phyloP scores from a whole-genome alignment of 2,888 invertebrate species.

The Euspilapteryx auroguttella region DNA sequence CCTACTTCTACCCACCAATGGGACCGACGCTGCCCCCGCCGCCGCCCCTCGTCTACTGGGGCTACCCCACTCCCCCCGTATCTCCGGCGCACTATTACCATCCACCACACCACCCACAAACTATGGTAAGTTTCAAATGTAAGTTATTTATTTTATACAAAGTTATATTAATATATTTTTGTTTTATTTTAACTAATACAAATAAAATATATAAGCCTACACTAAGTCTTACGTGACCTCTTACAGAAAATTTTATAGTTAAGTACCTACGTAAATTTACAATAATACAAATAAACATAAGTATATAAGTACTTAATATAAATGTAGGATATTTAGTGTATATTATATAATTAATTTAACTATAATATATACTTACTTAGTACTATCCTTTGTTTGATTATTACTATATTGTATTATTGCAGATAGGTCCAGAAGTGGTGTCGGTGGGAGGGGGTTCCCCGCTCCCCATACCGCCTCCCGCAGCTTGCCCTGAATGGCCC shows the following conservation, averaged over 20 bases:
- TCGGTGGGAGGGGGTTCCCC: constrained; percentile 48
- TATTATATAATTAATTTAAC: too few species aligned
- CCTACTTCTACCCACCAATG: constrained; percentile 58
- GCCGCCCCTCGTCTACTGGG: constrained; percentile 84
- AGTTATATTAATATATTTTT: too few species aligned
- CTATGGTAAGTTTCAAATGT: constrained; percentile 38
- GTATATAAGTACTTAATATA: too few species aligned
- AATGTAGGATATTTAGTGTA: too few species aligned
- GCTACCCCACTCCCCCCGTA: constrained; percentile 92
- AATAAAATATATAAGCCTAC: too few species aligned
- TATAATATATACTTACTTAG: too few species aligned
- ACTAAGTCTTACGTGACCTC: too few species aligned
- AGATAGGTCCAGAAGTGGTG: constrained; percentile 45
- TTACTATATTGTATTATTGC: constrained; percentile 8
- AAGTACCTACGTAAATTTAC: too few species aligned
- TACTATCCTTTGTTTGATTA: background rate
- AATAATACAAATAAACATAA: too few species aligned
- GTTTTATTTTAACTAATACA: too few species aligned
- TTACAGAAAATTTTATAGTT: too few species aligned
- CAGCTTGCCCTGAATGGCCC: constrained; percentile 50
- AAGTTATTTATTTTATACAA: background rate
- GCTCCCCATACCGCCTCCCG: constrained; percentile 40
- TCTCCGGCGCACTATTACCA: constrained; percentile 88
- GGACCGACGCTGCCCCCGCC: constrained; percentile 59
- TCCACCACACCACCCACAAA: constrained; percentile 56